Evolutionary conservation across 2,888 invertebrate genomes (phyloP), one percentile per base, ranked within the genome.

Genomic region (Micoletzkya japonica): DNA sequence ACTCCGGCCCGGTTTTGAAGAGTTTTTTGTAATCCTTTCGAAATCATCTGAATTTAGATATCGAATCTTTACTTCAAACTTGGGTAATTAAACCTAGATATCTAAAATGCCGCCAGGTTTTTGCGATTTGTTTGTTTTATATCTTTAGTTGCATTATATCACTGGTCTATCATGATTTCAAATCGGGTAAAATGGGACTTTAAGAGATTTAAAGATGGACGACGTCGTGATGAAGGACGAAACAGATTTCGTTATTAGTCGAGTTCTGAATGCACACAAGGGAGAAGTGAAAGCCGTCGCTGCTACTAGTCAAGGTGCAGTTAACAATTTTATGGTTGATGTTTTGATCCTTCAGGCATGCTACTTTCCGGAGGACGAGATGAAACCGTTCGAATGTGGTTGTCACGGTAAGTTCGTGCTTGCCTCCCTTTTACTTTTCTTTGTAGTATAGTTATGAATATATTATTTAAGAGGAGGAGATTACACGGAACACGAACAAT

Each of bases 281-380:
- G 60, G 60, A 61, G 61, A 61, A 30, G 56, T 70, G 26, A 70
- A 70, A 26, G 44, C 50, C 57, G 56, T 67, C 10, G 67, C 56
- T 14, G 36, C 67, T 14, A 67, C 67, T 7, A 67, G 56, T 57
- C 56, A 67, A 57, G 67, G 67, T 67, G 26, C 4, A 39, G 10
- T 2, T 37, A 44, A 44, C 10, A 44, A 44, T 44, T 44, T 10
- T 44, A 14, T 44, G 44, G 10, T 14, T 44, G 10, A 44, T 44
- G 10, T 10, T 58, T 10, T 60, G 60, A n/a, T 52, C 4, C 57
- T 67, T 20, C 66, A 26, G 78, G 78, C 14, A 63, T 68, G 24
- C 36, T 81, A 26, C 75, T 80, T 14, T 73, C 76, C 34, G 81
- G 77, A 4, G 77, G 81, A 30, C 63, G 81, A n/a, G 81, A 82